Evolutionary conservation across 2,888 invertebrate genomes (phyloP).

Genomic region (Sinelater perroti): DNA sequence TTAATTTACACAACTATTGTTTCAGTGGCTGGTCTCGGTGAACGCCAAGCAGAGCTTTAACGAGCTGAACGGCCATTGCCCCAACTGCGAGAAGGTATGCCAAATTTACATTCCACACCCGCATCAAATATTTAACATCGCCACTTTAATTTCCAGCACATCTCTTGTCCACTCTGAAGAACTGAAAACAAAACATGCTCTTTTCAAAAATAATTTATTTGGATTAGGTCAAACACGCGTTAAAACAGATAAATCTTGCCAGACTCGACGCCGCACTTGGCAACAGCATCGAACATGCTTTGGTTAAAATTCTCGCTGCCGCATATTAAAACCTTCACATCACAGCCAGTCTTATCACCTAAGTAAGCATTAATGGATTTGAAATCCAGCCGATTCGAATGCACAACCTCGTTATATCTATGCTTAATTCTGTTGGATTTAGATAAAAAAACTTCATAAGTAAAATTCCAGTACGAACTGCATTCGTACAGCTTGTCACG

Average conservation of each 20-base stretch:
- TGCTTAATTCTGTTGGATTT: slow-evolving; percentile 38
- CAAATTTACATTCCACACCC: too few relatives aligned
- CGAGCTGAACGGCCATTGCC: slow-evolving; percentile 54
- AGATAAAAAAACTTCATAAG: slow-evolving; percentile 68
- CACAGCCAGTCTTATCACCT: slow-evolving; percentile 49
- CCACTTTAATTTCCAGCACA: slow-evolving; percentile 31
- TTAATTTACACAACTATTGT: too few relatives aligned
- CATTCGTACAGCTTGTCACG: slow-evolving; percentile 69
- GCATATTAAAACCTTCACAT: slow-evolving; percentile 67
- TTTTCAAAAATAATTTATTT: background rate
- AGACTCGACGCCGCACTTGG: slow-evolving; percentile 47
- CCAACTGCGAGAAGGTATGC: slow-evolving; percentile 56
- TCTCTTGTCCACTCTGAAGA: slow-evolving; percentile 24
- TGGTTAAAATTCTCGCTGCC: slow-evolving; percentile 68
- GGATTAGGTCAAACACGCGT: background rate
- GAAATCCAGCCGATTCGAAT: slow-evolving; percentile 55
- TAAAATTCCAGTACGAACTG: slow-evolving; percentile 77
- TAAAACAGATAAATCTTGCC: slow-evolving; percentile 24
- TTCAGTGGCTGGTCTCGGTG: slow-evolving; percentile 55
- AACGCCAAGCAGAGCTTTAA: slow-evolving; percentile 51
- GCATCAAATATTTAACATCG: background rate
- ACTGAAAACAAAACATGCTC: background rate
- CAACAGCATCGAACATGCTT: slow-evolving; percentile 58
- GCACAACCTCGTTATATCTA: slow-evolving; percentile 67
- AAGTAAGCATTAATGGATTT: slow-evolving; percentile 57